Evolutionary conservation across 2,888 invertebrate genomes (phyloP).

Genomic region (Teleogryllus oceanicus): DNA sequence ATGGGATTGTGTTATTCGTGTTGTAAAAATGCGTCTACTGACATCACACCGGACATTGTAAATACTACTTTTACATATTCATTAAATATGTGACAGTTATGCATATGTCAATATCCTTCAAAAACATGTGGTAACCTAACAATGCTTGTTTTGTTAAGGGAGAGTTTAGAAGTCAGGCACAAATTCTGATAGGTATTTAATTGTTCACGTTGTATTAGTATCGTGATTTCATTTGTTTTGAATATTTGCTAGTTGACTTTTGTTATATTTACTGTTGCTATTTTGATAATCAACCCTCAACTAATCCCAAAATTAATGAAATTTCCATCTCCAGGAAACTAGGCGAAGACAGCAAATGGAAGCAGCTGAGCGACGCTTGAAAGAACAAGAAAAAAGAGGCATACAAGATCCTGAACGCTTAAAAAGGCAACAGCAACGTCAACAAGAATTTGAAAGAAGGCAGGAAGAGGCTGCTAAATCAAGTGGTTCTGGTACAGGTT

Average conservation of each 20-base stretch:
- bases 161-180: background rate
- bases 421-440: constrained; percentile 57
- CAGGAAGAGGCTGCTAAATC: constrained; percentile 53
- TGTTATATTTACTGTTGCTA: background rate
- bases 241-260: background rate
- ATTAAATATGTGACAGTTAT: background rate
- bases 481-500: constrained; percentile 19
- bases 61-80: constrained; percentile 40
- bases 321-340: constrained; percentile 53
- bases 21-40: constrained; percentile 55
- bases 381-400: constrained; percentile 59
- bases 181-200: background rate
- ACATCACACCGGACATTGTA: constrained; percentile 59
- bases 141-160: background rate
- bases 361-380: constrained; percentile 63
- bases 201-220: background rate
- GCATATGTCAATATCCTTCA: background rate
- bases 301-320: background rate
- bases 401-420: constrained; percentile 62
- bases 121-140: background rate
- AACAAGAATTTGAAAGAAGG: constrained; percentile 56
- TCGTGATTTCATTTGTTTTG: background rate
- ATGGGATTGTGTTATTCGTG: constrained; percentile 57
- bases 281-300: background rate
- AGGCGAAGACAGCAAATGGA: constrained; percentile 62